phyloP scores from a whole-genome alignment of 2,888 invertebrate species.

The Leptopilina drosophilae region DNA sequence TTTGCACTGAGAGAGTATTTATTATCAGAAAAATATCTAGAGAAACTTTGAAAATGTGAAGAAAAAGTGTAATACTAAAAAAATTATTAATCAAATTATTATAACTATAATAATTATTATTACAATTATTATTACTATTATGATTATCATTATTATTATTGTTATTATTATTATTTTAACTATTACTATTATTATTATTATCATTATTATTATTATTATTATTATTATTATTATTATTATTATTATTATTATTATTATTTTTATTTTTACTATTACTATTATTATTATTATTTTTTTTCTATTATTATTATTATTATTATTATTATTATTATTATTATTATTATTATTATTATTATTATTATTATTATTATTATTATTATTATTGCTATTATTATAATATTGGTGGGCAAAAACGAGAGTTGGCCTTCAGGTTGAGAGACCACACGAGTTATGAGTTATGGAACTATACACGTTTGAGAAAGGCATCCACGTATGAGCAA shows the following conservation, averaged over 20 bases:
- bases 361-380: not conserved
- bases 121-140: too few relatives aligned
- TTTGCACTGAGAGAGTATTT: too few relatives aligned
- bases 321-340: too few relatives aligned
- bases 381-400: not conserved
- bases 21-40: too few relatives aligned
- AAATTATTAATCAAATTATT: too few relatives aligned
- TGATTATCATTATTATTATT: not conserved
- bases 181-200: constrained; percentile 6
- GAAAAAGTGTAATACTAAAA: too few relatives aligned
- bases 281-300: too few relatives aligned
- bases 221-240: not conserved
- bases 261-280: not conserved
- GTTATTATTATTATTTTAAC: not conserved
- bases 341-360: not conserved
- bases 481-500: constrained; percentile 55
- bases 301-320: too few relatives aligned
- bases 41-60: too few relatives aligned
- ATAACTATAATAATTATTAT: too few relatives aligned
- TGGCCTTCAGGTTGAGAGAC: constrained; percentile 43
- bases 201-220: not conserved
- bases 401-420: constrained; percentile 36
- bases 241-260: not conserved
- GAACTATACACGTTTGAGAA: constrained; percentile 52
- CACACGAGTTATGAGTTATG: constrained; percentile 54